A percentile compares a stretch with the other conserved stretches of the same genome.
phyloP scores from a whole-genome alignment of 2,888 invertebrate species.

The Piscicola geometra region DNA sequence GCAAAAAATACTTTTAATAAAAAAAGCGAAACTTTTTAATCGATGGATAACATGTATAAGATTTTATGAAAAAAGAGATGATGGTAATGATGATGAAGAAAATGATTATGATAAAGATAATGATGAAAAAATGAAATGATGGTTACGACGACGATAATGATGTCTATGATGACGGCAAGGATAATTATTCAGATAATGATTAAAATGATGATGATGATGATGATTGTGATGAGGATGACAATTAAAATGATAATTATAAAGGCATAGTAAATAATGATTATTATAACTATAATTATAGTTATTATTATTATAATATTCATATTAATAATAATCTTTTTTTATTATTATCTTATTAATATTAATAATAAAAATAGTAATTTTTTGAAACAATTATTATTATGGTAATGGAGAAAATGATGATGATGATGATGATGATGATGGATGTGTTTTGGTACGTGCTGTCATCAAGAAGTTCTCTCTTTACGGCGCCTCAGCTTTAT shows the following conservation, averaged over 20 bases:
- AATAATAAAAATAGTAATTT: neutral
- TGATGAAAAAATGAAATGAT: neutral
- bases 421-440: neutral
- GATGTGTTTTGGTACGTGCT: neutral
- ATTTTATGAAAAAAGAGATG: neutral
- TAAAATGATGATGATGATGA: neutral
- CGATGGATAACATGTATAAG: constrained; percentile 29
- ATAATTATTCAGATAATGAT: neutral
- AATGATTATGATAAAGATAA: constrained; percentile 6
- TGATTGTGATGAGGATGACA: neutral
- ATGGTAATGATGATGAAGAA: neutral
- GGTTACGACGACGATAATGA: constrained; percentile 3
- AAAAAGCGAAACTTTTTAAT: too few species aligned
- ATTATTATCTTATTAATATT: neutral
- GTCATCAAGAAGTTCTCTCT: neutral
- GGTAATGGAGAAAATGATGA: neutral
- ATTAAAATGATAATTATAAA: neutral
- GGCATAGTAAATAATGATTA: neutral
- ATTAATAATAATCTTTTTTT: neutral
- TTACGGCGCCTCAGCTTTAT: neutral
- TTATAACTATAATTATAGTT: too few species aligned
- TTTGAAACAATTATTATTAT: too few species aligned
- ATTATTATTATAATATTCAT: too few species aligned
- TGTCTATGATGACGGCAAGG: neutral
- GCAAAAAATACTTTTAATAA: too few species aligned